Conservation (phyloP, 1,140 invertebrate species). For the Thereuonema tuberculata region DNA sequence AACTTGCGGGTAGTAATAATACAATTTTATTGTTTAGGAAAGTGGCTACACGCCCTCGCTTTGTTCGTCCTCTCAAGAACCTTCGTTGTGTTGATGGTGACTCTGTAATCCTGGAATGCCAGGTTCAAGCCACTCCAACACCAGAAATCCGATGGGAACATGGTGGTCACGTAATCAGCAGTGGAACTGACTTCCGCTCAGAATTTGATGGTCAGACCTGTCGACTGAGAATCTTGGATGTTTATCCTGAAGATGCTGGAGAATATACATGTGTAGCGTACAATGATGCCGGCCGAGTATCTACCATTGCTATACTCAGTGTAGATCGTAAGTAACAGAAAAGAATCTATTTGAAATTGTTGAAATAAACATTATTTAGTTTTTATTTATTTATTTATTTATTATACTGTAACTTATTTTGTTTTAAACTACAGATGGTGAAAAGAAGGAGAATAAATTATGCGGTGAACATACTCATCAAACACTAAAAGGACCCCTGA, state of each 20-base stretch:
- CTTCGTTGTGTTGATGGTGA: conserved; percentile 68
- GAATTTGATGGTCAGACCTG: conserved; percentile 51
- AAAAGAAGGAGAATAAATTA: neutral
- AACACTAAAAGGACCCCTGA: no score
- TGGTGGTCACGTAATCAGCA: conserved; percentile 48
- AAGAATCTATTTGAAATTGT: neutral
- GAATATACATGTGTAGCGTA: conserved; percentile 69
- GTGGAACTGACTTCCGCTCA: conserved; percentile 44
- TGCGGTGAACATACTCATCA: no score
- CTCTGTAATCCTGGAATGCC: conserved; percentile 57
- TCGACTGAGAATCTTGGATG: conserved; percentile 51
- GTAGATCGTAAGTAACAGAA: conserved; percentile 62
- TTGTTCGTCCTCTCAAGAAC: conserved; percentile 52
- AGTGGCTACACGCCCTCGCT: conserved; percentile 54
- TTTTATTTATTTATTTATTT: no score
- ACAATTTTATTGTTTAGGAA: no score
- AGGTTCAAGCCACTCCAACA: conserved; percentile 45
- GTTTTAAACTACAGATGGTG: neutral
- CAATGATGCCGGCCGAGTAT: conserved; percentile 62
- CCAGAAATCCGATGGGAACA: conserved; percentile 60
- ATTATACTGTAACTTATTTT: no score
- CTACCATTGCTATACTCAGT: conserved; percentile 59
- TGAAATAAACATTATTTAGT: neutral
- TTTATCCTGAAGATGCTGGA: conserved; percentile 76
- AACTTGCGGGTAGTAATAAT: no score